Base-by-base conservation (phyloP, 2,113 vertebrate species). In the Illadopsis cleaveri region DNA sequence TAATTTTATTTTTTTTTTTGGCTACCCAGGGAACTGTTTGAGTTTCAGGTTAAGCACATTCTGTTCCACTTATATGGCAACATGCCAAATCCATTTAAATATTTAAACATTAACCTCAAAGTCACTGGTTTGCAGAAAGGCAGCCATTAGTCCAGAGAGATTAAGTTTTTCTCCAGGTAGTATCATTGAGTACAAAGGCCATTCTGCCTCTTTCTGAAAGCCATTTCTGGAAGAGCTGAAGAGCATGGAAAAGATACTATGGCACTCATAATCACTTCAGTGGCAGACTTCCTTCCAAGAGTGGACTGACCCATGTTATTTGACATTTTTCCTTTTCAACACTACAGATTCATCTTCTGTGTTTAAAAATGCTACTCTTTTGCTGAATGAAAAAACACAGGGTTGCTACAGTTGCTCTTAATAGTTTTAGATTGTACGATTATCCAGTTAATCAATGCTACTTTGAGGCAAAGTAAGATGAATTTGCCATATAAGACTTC, bases 31-130 rank as follows among this genome's bases (percentile, higher is more conserved):
- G 57, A 91, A 96, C 65, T 61, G 90, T 97, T 93, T 69, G 82
- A 94, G 69, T 80, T 93, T 96, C 94, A 90, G 90, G 60, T 92
- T 86, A 92, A 83, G 91, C 56, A 93, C 94, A 96, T 47, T 40
- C 86, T 82, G 89, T 96, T 94, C 94, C 82, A 70, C 56, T 81
- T 71, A 57, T 58, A 51, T 68, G 94, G 96, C 91, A 96, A 83
- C 5, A 38, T 47, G 89, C 96, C 96, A 95, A 95, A 89, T 30
- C 50, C 2, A 4, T 94, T 96, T 93, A 94, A 96, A 92, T 83
- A 93, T 92, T 97, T 97, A 97, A 97, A 93, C 91, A 96, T 95
- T 97, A 97, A 96, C 95, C 68, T 95, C 80, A 30, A 92, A 92
- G 86, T 73, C 86, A 90, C 71, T 82, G 69, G 76, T 81, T 92